Evolutionary conservation across 1,140 invertebrate species (phyloP).

Genomic region (Cotesia glomerata): DNA sequence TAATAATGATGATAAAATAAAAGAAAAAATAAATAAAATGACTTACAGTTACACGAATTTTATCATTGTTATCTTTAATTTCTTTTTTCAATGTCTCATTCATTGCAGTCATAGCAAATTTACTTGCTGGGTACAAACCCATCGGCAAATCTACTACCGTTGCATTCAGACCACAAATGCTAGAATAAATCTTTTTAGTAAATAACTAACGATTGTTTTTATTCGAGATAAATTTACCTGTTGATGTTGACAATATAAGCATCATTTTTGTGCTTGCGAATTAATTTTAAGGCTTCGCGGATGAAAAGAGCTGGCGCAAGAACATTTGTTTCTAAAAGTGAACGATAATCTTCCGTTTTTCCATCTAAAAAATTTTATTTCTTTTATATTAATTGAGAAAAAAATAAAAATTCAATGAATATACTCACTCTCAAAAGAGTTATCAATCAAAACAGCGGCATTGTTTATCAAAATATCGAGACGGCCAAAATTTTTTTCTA

Average conservation of each 20-base stretch:
- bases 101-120: conserved; percentile 62
- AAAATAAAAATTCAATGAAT: background rate
- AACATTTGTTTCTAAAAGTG: conserved; percentile 67
- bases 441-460: conserved; percentile 54
- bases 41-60: conserved; percentile 32
- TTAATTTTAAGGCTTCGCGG: conserved; percentile 62
- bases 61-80: conserved; percentile 44
- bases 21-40: no score
- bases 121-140: conserved; percentile 60
- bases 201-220: background rate
- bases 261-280: conserved; percentile 63
- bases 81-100: conserved; percentile 62
- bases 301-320: conserved; percentile 63
- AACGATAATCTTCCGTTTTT: conserved; percentile 60
- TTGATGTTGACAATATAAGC: conserved; percentile 70
- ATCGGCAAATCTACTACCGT: background rate
- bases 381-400: background rate
- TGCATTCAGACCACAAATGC: background rate
- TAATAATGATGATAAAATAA: no score
- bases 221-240: conserved; percentile 47
- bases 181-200: background rate
- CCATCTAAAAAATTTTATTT: conserved; percentile 30
- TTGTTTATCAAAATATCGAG: conserved; percentile 68
- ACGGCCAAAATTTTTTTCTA: conserved; percentile 54
- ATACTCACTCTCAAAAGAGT: conserved; percentile 47